Evolutionary conservation across 2,797 vertebrate genomes (phyloP).

Genomic region (Phylloscopus collybita): DNA sequence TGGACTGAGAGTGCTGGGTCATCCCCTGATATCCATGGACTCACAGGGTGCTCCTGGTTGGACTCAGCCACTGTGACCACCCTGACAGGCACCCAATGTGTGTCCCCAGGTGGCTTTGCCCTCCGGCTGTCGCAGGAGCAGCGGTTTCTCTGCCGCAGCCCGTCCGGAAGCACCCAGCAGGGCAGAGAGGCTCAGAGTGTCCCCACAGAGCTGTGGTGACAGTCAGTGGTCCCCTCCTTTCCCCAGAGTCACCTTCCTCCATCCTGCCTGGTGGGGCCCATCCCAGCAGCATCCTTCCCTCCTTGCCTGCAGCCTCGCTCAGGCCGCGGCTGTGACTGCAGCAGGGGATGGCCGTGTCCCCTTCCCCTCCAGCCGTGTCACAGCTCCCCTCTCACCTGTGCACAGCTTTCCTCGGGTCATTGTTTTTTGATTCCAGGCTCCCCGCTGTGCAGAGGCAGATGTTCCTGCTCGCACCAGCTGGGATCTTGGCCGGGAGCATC

Average conservation of each 20-base stretch:
- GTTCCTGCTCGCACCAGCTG: not conserved
- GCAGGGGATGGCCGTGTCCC: not conserved
- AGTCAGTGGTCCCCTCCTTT: not conserved
- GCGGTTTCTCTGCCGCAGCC: not conserved
- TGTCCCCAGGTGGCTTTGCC: not conserved
- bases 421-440: not conserved
- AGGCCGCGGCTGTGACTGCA: accelerated
- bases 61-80: accelerated
- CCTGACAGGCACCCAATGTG: accelerated
- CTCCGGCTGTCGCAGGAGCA: not conserved
- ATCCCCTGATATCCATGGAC: accelerated
- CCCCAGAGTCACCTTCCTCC: not conserved
- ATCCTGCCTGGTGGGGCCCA: not conserved
- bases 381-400: not conserved
- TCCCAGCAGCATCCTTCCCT: not conserved
- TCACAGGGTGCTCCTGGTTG: accelerated
- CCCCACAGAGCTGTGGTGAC: not conserved
- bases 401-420: not conserved
- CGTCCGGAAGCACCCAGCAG: accelerated
- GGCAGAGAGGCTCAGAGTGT: not conserved
- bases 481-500: not conserved
- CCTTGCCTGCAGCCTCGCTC: not conserved
- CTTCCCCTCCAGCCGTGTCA: not conserved
- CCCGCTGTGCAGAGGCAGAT: not conserved
- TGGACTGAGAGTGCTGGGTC: not conserved